Evolutionary conservation across 2,113 vertebrate species (phyloP), one percentile per base, ranked within the genome.

Genomic region (Mormoops blainvillei): DNA sequence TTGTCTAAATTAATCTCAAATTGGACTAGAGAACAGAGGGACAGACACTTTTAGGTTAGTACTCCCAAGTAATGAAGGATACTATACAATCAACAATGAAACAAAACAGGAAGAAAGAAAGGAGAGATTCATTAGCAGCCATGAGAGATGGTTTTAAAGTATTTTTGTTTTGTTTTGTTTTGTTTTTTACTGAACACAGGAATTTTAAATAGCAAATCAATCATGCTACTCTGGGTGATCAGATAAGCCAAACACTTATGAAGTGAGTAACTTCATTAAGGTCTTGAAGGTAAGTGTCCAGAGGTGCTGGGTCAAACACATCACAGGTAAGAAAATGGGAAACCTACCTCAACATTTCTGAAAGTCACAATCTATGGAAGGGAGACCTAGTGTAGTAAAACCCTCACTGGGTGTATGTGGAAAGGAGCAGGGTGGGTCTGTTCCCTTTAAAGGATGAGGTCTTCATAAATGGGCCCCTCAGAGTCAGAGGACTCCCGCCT

Each of bases 381-480:
- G 96, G 78, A 93, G 94, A 92, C 94, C 98, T 98, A 98, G 94
- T 76, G 89, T 96, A 89, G 97, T 96, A 97, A 95, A 97, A 97
- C 68, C 92, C 84, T 97, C 33, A 63, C 12, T 89, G 94, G 95
- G 98, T 95, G 97, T 89, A 97, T 96, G 91, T 90, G 96, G 95
- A 95, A 96, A 96, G 94, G 91, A 98, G 38, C 68, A 93, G 28
- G 97, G 94, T 43, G 94, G 76, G 56, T 43, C 50, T 67, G 43
- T 77, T 63, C 96, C 95, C 85, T 95, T 98, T 98, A 99, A 96
- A 98, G 98, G 73, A 97, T 73, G 97, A 99, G 99, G 97, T 99
- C 99, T 98, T 99, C 99, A 58, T 99, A 99, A 95, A 99, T 99
- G 16, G 99, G 99, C 58, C 99, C 99, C 97, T 99, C 99, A 0